phyloP scores from a whole-genome alignment of 1,140 invertebrate species.

The Rhyzopertha dominica region DNA sequence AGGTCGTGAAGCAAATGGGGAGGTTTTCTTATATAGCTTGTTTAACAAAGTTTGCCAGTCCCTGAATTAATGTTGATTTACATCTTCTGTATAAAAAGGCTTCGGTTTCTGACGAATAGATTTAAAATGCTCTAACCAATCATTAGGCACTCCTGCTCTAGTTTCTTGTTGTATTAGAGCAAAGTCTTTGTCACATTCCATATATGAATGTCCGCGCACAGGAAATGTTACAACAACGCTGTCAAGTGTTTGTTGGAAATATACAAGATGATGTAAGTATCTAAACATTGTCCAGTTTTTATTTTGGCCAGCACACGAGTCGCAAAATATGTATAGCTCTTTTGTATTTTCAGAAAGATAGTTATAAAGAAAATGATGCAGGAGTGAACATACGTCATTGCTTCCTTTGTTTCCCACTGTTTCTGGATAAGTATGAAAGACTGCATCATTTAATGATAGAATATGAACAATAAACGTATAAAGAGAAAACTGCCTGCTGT shows the following conservation, averaged over 20 bases:
- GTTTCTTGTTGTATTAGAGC: constrained; percentile 27
- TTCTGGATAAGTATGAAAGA: constrained; percentile 30
- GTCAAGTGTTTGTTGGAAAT: constrained; percentile 4
- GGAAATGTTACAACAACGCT: constrained; percentile 10
- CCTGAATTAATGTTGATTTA: no score
- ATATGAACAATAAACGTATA: constrained; percentile 31
- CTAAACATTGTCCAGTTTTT: constrained; percentile 34
- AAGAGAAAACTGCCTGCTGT: constrained; percentile 26
- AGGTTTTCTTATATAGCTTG: no score
- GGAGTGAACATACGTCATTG: constrained; percentile 28
- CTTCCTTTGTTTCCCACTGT: constrained; percentile 25
- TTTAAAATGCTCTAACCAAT: constrained; percentile 29
- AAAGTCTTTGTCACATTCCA: constrained; percentile 28
- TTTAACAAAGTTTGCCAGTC: no score
- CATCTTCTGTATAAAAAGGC: no score
- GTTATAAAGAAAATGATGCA: constrained; percentile 27
- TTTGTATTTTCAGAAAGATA: constrained; percentile 13
- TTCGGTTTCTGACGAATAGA: no score
- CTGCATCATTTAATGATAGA: constrained; percentile 13
- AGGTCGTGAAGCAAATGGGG: no score
- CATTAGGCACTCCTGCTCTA: constrained; percentile 21
- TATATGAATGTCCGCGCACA: constrained; percentile 19
- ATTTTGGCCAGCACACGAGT: constrained; percentile 35
- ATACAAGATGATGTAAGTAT: constrained; percentile 17
- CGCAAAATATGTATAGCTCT: constrained; percentile 27